Evolutionary conservation across 2,113 vertebrate genomes (phyloP), one percentile per base, ranked within the genome.

Genomic region (Gavialis gangeticus): DNA sequence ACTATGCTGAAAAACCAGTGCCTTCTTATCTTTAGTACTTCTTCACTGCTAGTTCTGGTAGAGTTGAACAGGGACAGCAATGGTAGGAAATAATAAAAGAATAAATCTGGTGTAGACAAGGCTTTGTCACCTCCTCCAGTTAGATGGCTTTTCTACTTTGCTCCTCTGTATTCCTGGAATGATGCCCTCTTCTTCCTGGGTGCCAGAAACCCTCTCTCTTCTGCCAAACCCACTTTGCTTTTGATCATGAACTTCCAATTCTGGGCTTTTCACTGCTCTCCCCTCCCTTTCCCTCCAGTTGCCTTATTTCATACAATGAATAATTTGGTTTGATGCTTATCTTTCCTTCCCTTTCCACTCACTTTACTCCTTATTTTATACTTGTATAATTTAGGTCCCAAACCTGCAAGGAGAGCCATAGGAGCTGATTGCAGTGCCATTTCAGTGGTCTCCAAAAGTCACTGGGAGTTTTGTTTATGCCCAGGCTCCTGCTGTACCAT

Each of bases 151-250:
- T 62, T 62, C 22, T 62, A 24, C 24, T 24, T 62, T 46, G 60
- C 12, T 62, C 16, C 60, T 3, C 5, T 6, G 63, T 28, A 13
- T 10, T 18, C 10, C 9, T 69, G 10, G 63, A 60, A 79, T 27
- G 54, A 6, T 7, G 69, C 9, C 60, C 9, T 9, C 11, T 84
- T 27, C n/a, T 58, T 46, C 16, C 55, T 69, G 71, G 22, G 90
- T 91, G 54, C 6, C 7, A 79, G 57, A 6, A 25, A 84, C 85
- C 5, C 8, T 24, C 57, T 19, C 76, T 59, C 18, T 62, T 25
- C 21, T 62, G 21, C 22, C 60, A 4, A 92, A 91, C 13, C n/a
- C 58, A 54, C 10, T 90, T 96, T 64, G 4, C 59, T 88, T 79
- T 93, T 37, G 67, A 75, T 59, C 80, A 16, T 18, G 1, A 1